These are phyloP conservation scores for Brachypodius melanocephalos DNA, from an alignment of 2,113 vertebrate species.

Conservation along the genomic window DNA sequence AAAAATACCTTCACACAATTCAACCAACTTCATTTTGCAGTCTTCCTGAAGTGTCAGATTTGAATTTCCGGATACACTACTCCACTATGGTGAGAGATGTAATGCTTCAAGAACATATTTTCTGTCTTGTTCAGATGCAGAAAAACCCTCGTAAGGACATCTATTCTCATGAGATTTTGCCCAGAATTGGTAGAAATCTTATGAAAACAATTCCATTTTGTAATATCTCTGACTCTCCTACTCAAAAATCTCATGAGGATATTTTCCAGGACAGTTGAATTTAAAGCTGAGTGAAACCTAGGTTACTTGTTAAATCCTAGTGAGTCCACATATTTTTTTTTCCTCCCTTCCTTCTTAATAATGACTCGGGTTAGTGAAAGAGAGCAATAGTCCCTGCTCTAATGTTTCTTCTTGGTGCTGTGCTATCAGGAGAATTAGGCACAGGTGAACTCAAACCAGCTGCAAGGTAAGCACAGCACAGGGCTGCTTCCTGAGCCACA, in stretches of 20 bases:
- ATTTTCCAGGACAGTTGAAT: neutral
- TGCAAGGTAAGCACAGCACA: neutral
- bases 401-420: neutral
- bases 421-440: neutral
- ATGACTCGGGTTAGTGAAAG: neutral
- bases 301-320: neutral
- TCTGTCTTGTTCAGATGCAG: neutral
- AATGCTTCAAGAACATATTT: neutral
- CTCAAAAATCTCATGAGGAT: slow-evolving; percentile 2
- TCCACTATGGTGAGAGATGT: neutral
- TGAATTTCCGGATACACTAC: neutral
- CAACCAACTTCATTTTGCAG: neutral
- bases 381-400: neutral
- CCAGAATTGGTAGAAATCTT: neutral
- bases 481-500: neutral
- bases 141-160: neutral
- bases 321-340: neutral
- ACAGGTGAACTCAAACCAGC: neutral
- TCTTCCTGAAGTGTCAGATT: neutral
- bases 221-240: neutral
- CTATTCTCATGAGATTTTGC: neutral
- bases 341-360: neutral
- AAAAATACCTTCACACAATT: neutral
- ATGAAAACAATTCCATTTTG: neutral
- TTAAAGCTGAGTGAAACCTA: neutral